phyloP scores from a whole-genome alignment of 1,140 invertebrate genomes.

The Steinernema feltiae region DNA sequence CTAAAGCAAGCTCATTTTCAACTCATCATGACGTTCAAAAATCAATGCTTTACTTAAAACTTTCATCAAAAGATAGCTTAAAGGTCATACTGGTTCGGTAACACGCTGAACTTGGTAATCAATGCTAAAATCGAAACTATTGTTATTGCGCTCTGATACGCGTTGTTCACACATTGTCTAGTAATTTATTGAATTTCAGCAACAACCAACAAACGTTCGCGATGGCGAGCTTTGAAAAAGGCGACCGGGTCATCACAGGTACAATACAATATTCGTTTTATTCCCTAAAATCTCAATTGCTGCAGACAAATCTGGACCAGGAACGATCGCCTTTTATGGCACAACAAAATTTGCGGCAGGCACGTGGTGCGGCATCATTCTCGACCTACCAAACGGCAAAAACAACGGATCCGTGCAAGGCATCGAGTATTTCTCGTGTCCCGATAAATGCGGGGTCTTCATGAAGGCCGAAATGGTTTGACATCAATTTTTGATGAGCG shows the following conservation, averaged over 20 bases:
- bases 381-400: slow-evolving; percentile 84
- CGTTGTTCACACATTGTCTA: too few species aligned
- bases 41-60: too few species aligned
- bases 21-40: too few species aligned
- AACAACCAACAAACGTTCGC: too few species aligned
- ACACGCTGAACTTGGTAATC: too few species aligned
- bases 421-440: slow-evolving; percentile 72
- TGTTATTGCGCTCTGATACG: too few species aligned
- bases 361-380: slow-evolving; percentile 82
- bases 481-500: not conserved
- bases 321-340: slow-evolving; percentile 70
- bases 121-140: too few species aligned
- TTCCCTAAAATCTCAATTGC: not conserved
- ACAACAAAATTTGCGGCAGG: slow-evolving; percentile 76
- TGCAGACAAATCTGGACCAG: slow-evolving; percentile 37
- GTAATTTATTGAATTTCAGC: too few species aligned
- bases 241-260: not conserved
- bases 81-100: too few species aligned
- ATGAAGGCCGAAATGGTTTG: slow-evolving; percentile 73
- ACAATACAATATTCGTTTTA: not conserved
- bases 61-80: too few species aligned
- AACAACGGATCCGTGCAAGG: slow-evolving; percentile 82
- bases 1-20: too few species aligned
- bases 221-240: not conserved
- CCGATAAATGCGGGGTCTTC: slow-evolving; percentile 79